These are phyloP conservation scores for Whitmania pigra DNA, from an alignment of 1,140 invertebrate species.

Conservation along the genomic window DNA sequence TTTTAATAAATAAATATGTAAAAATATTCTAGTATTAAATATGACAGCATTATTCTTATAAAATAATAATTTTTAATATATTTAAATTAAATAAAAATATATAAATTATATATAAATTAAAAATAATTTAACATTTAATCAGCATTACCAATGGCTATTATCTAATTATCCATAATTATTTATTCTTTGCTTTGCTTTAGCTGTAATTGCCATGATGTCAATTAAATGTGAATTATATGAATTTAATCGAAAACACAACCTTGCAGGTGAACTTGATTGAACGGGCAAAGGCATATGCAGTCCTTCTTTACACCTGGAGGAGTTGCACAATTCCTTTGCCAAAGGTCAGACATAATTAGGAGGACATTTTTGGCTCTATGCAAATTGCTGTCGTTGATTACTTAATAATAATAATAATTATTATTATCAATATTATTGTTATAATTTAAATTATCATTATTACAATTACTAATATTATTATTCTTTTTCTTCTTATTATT, in stretches of 20 bases:
- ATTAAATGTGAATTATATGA: background rate
- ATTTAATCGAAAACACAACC: background rate
- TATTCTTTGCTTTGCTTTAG: background rate
- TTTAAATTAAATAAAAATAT: too few species aligned
- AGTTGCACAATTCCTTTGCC: conserved; percentile 96
- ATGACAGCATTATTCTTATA: too few species aligned
- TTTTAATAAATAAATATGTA: too few species aligned
- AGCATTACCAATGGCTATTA: too few species aligned
- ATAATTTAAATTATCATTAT: background rate
- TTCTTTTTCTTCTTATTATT: background rate
- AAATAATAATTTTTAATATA: too few species aligned
- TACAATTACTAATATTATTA: too few species aligned
- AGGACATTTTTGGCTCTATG: background rate
- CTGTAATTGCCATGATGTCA: too few species aligned
- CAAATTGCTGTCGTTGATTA: background rate
- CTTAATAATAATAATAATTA: background rate
- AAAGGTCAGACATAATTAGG: conserved; percentile 35
- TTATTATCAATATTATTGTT: background rate
- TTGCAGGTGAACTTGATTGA: conserved; percentile 82
- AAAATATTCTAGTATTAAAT: too few species aligned
- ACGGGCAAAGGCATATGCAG: conserved; percentile 89
- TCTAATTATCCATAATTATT: too few species aligned
- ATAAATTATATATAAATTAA: too few species aligned
- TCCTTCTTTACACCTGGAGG: conserved; percentile 97
- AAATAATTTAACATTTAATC: too few species aligned